phyloP scores from a whole-genome alignment of 2,888 invertebrate genomes.

The Melipona bicolor region DNA sequence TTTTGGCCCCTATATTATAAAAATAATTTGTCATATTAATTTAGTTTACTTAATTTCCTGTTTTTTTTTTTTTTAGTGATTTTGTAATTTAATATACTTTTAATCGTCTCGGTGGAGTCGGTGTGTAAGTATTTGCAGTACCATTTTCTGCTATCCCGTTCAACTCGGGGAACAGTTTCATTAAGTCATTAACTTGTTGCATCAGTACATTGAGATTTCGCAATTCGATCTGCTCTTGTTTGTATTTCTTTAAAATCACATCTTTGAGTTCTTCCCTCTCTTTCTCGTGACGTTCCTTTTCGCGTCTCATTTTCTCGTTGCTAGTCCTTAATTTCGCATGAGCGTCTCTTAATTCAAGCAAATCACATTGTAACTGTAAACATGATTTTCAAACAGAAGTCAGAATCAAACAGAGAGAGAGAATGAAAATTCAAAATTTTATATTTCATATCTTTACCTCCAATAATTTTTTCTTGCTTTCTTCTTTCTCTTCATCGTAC shows the following conservation, averaged over 20 bases:
- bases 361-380: constrained; percentile 91
- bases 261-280: constrained; percentile 88
- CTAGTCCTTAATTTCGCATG: constrained; percentile 96
- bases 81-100: constrained; percentile 83
- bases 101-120: constrained; percentile 89
- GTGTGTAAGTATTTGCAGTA: constrained; percentile 86
- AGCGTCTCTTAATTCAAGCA: constrained; percentile 94
- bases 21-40: constrained; percentile 13
- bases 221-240: constrained; percentile 88
- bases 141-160: constrained; percentile 84
- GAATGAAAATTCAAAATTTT: neutral
- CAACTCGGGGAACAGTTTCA: constrained; percentile 91
- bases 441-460: constrained; percentile 81
- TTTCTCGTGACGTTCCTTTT: constrained; percentile 93
- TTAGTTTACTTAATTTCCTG: neutral
- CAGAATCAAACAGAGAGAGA: neutral
- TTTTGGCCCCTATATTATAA: constrained; percentile 86
- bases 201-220: constrained; percentile 89
- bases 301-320: constrained; percentile 94
- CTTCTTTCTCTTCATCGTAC: constrained; percentile 95
- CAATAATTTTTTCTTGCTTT: constrained; percentile 92
- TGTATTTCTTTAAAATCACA: constrained; percentile 84
- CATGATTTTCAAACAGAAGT: neutral
- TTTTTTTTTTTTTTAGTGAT: neutral
- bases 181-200: constrained; percentile 92